Evolutionary conservation across 64 coral and sea anemone species (phyloP).

Genomic region (Astreopora myriophthalma): DNA sequence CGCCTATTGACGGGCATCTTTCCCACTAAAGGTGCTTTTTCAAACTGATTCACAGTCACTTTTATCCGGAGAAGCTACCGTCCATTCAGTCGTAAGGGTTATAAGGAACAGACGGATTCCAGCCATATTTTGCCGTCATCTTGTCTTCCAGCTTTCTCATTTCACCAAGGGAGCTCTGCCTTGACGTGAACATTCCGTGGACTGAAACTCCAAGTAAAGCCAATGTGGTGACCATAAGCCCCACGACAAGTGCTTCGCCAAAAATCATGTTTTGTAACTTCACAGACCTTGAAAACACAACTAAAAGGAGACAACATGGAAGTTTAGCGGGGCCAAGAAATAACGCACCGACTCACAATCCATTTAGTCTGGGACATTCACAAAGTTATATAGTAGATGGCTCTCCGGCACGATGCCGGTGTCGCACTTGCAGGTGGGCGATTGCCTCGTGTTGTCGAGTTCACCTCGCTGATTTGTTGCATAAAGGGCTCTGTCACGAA

Average conservation of each 20-base stretch:
- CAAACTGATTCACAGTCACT: too few relatives aligned
- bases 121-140: slow-evolving; percentile 43
- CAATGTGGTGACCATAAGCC: not conserved
- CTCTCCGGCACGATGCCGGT: too few relatives aligned
- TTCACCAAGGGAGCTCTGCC: not conserved
- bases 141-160: slow-evolving; percentile 25
- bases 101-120: slow-evolving; percentile 5
- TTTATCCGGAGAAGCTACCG: not conserved
- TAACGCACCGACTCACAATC: too few relatives aligned
- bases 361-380: too few relatives aligned
- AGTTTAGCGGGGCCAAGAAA: too few relatives aligned
- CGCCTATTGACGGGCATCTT: too few relatives aligned
- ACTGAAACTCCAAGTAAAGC: not conserved
- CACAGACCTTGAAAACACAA: not conserved
- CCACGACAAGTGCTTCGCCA: slow-evolving; percentile 1
- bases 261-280: slow-evolving; percentile 8
- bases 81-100: not conserved
- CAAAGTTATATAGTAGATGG: too few relatives aligned
- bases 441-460: too few relatives aligned
- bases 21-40: too few relatives aligned
- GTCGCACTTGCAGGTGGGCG: too few relatives aligned
- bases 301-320: not conserved
- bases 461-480: too few relatives aligned
- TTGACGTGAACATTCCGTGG: not conserved
- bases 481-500: too few relatives aligned